Conservation (phyloP, 1,140 invertebrate genomes). For the Calephelis nemesis region DNA sequence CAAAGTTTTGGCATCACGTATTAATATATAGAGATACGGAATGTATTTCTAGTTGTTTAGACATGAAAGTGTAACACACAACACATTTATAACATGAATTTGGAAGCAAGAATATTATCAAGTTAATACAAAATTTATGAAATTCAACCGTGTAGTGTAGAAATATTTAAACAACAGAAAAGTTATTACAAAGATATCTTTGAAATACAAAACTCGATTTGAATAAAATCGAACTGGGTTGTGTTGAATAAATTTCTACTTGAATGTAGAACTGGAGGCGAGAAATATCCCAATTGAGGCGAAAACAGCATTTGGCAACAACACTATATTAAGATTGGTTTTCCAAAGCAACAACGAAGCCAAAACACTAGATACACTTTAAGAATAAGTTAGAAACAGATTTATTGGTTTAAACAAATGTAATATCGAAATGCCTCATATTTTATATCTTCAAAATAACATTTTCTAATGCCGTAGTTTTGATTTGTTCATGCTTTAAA, state of each 20-base stretch:
- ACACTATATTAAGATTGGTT: slow-evolving; percentile 69
- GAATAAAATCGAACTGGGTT: slow-evolving; percentile 22
- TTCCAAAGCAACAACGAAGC: slow-evolving; percentile 54
- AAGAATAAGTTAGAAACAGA: slow-evolving; percentile 68
- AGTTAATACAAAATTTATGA: not conserved
- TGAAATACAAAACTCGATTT: slow-evolving; percentile 17
- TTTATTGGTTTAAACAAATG: slow-evolving; percentile 64
- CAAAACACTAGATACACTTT: slow-evolving; percentile 62
- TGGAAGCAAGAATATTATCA: no score
- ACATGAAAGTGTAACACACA: no score
- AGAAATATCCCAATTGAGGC: slow-evolving; percentile 44
- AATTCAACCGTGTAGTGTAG: not conserved
- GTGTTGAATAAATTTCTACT: slow-evolving; percentile 18
- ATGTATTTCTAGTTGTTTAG: no score
- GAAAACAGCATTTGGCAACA: slow-evolving; percentile 66
- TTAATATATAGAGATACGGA: no score
- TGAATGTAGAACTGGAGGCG: slow-evolving; percentile 36
- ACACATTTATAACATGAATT: no score
- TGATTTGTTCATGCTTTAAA: no score
- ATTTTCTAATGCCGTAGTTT: no score
- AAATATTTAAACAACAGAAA: slow-evolving; percentile 7
- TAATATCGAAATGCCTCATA: slow-evolving; percentile 30
- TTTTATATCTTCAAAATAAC: not conserved
- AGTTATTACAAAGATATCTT: slow-evolving; percentile 13
- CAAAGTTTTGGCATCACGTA: no score